phyloP scores from a whole-genome alignment of 2,797 vertebrate genomes.

The Echeneis naucrates region DNA sequence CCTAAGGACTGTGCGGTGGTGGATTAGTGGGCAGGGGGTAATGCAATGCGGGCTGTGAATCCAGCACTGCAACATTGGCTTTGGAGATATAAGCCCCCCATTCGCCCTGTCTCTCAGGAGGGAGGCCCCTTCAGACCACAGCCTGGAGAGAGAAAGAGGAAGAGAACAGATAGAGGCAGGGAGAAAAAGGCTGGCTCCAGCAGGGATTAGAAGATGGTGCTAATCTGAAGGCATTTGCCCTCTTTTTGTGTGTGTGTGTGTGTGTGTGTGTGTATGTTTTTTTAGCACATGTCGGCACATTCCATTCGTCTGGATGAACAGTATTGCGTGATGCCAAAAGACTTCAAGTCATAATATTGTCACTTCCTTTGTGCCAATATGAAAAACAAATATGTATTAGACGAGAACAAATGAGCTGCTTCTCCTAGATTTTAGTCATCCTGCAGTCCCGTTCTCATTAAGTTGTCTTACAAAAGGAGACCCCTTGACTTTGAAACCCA shows the following conservation, averaged over 20 bases:
- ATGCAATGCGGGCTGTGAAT: constrained; percentile 66
- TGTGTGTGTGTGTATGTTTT: constrained; percentile 24
- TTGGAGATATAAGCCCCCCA: constrained; percentile 75
- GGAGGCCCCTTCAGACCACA: constrained; percentile 72
- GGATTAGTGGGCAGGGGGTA: constrained; percentile 82
- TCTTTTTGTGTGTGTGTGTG: constrained; percentile 47
- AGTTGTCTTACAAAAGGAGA: constrained; percentile 29
- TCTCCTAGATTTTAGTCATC: constrained; percentile 2
- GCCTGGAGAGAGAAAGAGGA: constrained; percentile 65
- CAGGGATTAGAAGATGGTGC: constrained; percentile 85
- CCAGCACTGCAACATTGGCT: constrained; percentile 75
- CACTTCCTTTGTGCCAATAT: constrained; percentile 7
- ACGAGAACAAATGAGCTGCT: not conserved
- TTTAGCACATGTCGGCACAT: constrained; percentile 32
- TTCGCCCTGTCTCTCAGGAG: constrained; percentile 67
- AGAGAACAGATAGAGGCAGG: constrained; percentile 66
- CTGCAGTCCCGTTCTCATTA: constrained; percentile 1
- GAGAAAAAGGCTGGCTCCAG: constrained; percentile 72
- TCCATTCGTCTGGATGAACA: constrained; percentile 38
- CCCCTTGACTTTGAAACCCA: constrained; percentile 68
- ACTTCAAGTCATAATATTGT: constrained; percentile 6
- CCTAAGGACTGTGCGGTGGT: constrained; percentile 79
- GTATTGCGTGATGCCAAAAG: constrained; percentile 23
- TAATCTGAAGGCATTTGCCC: constrained; percentile 87
- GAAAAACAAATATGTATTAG: constrained; percentile 14